Evolutionary conservation across 2,113 vertebrate genomes (phyloP).

Genomic region (Hyla sarda): DNA sequence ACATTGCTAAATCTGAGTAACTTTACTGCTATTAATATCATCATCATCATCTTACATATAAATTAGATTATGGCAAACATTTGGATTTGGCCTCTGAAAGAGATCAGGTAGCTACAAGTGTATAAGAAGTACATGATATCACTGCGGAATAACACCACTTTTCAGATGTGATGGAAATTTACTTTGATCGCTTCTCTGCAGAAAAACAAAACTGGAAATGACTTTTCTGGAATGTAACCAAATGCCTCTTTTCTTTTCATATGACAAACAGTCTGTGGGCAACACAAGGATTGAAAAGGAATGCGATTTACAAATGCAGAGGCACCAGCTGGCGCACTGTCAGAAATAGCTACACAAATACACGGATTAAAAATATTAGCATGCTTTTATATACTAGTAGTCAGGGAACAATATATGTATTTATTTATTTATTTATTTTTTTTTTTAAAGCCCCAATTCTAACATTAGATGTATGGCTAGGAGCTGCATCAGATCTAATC

Average conservation of each 20-base stretch:
- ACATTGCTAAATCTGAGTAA: no score
- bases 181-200: slow-evolving; percentile 5
- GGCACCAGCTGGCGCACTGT: slow-evolving; percentile 25
- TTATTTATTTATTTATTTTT: neutral
- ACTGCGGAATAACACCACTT: neutral
- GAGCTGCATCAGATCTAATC: no score
- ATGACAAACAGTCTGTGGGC: slow-evolving; percentile 19
- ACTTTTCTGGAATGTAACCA: slow-evolving; percentile 9
- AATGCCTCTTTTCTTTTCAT: slow-evolving; percentile 13
- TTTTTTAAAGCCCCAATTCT: neutral
- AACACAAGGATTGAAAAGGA: slow-evolving; percentile 24
- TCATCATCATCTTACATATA: no score
- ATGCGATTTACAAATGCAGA: slow-evolving; percentile 45
- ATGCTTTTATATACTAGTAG: slow-evolving; percentile 6
- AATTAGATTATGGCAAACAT: no score
- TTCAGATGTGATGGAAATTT: neutral
- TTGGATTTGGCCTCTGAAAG: no score
- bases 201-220: neutral
- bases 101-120: no score
- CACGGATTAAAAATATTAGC: slow-evolving; percentile 40
- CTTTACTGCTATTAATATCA: no score
- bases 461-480: no score
- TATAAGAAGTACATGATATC: neutral
- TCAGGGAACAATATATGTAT: neutral
- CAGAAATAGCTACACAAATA: slow-evolving; percentile 37